Conservation (phyloP, 2,797 vertebrate genomes). For the Gadopsis bispinosus region DNA sequence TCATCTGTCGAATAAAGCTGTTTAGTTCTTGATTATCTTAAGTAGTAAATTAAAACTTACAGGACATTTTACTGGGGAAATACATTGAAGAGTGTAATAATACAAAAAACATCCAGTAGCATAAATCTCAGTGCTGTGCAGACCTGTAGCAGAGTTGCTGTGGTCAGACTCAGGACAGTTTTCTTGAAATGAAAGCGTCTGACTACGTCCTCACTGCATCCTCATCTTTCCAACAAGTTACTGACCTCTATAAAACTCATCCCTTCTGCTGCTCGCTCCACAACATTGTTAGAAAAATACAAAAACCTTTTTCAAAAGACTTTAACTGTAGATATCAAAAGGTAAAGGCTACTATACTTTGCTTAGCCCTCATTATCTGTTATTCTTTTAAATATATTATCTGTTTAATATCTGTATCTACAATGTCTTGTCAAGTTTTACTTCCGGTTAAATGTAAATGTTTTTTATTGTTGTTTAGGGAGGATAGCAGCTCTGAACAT, state of each 20-base stretch:
- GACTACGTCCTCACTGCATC: too few relatives aligned
- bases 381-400: neutral
- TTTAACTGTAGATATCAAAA: neutral
- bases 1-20: neutral
- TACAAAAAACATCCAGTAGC: too few relatives aligned
- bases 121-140: too few relatives aligned
- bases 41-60: too few relatives aligned
- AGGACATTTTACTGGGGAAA: too few relatives aligned
- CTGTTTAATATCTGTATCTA: neutral
- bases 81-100: too few relatives aligned
- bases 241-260: neutral
- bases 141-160: too few relatives aligned
- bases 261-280: neutral
- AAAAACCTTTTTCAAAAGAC: too few relatives aligned
- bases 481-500: conserved; percentile 88
- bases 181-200: neutral
- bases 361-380: neutral
- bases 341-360: neutral
- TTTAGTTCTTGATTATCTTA: neutral
- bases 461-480: conserved; percentile 72
- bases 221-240: neutral
- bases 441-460: neutral
- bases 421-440: neutral
- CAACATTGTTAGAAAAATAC: too few relatives aligned
- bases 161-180: too few relatives aligned